phyloP scores from a whole-genome alignment of 2,797 vertebrate genomes.

The Tokudaia muenninki region DNA sequence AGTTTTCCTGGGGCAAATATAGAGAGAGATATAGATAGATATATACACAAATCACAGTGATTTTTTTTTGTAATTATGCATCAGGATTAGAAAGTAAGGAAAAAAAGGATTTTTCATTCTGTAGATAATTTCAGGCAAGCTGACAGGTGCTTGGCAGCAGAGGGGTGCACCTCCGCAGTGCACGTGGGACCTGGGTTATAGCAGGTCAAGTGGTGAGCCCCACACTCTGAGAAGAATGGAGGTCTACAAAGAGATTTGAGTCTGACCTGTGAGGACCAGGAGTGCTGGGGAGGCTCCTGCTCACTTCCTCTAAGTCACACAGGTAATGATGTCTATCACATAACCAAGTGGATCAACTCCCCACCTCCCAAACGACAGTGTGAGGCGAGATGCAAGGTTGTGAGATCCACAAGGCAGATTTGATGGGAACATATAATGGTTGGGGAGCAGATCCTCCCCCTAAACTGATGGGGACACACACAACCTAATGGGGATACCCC shows the following conservation, averaged over 20 bases:
- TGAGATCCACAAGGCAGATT: background rate
- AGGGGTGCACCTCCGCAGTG: background rate
- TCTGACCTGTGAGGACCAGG: background rate
- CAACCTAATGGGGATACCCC: background rate
- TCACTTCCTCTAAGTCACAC: background rate
- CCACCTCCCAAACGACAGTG: background rate
- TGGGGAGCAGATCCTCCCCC: background rate
- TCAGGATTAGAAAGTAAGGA: background rate
- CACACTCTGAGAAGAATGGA: background rate
- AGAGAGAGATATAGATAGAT: background rate
- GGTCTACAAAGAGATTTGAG: background rate
- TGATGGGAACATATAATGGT: background rate
- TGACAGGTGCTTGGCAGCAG: background rate
- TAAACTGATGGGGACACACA: background rate
- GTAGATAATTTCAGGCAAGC: background rate
- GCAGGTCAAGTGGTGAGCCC: background rate
- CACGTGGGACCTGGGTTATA: background rate
- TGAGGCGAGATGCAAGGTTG: background rate
- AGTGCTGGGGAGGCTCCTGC: background rate
- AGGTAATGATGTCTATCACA: background rate
- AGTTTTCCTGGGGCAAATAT: constrained; percentile 21
- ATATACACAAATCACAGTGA: constrained; percentile 29
- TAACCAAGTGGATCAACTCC: background rate
- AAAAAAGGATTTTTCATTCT: background rate
- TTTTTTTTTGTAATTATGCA: background rate